Conservation (phyloP, 2,797 vertebrate species). For the Tympanoctomys barrerae region DNA sequence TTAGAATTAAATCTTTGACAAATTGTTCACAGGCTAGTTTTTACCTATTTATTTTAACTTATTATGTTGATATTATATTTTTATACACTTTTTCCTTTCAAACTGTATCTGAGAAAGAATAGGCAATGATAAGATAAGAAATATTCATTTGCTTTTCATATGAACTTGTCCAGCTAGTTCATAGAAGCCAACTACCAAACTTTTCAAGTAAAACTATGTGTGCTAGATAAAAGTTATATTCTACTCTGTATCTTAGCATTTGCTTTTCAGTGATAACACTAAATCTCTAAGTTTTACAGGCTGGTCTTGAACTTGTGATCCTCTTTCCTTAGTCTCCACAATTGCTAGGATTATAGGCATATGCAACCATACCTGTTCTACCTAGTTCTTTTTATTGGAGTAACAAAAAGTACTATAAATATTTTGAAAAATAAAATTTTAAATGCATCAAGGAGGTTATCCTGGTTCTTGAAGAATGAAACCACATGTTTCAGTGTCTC, state of each 20-base stretch:
- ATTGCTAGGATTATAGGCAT: background rate
- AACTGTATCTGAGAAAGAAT: background rate
- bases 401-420: background rate
- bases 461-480: background rate
- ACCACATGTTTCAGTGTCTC: background rate
- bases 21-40: background rate
- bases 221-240: background rate
- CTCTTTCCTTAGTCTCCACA: background rate
- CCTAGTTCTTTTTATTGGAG: background rate
- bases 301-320: background rate
- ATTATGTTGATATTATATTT: background rate
- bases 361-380: background rate
- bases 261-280: background rate
- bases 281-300: background rate
- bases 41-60: slow-evolving; percentile 5
- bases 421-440: background rate
- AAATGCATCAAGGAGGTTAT: background rate
- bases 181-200: background rate
- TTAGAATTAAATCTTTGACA: background rate
- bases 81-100: slow-evolving; percentile 1
- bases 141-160: background rate
- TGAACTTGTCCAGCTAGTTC: background rate
- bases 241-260: background rate
- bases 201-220: slow-evolving; percentile 1
- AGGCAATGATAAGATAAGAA: background rate